phyloP scores from a whole-genome alignment of 2,113 vertebrate species.

The Xiphorhynchus elegans region DNA sequence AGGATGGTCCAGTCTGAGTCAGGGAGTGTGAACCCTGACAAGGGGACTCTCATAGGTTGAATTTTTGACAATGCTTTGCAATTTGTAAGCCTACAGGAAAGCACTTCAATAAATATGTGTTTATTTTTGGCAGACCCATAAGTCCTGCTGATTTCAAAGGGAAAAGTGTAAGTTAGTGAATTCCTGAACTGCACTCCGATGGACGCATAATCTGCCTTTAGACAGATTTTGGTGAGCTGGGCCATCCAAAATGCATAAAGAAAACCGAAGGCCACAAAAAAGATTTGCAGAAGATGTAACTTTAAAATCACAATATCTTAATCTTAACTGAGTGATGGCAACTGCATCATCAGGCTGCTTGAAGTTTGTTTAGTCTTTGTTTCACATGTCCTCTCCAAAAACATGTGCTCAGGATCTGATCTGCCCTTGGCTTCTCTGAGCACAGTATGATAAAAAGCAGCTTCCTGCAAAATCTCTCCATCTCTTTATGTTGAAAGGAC shows the following conservation, averaged over 20 bases:
- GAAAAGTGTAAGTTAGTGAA: not conserved
- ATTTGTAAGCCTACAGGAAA: not conserved
- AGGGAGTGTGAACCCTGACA: not conserved
- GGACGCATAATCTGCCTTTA: not conserved
- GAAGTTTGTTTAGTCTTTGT: not conserved
- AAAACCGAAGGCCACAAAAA: not conserved
- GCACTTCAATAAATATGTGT: not conserved
- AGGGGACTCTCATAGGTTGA: not conserved
- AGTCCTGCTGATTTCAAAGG: not conserved
- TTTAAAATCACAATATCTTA: not conserved
- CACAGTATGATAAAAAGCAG: not conserved
- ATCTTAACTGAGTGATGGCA: not conserved
- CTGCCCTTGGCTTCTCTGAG: not conserved
- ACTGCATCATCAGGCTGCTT: not conserved
- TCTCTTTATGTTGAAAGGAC: not conserved
- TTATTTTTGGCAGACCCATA: not conserved
- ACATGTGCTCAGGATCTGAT: not conserved
- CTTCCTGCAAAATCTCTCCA: not conserved
- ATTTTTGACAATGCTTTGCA: not conserved
- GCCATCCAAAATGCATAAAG: not conserved
- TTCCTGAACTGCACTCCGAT: not conserved
- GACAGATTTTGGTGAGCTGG: not conserved
- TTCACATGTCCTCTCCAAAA: not conserved
- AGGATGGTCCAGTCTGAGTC: not conserved
- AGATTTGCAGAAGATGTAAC: not conserved